Conservation (phyloP, 2,888 invertebrate genomes). For the Apamea sordens region DNA sequence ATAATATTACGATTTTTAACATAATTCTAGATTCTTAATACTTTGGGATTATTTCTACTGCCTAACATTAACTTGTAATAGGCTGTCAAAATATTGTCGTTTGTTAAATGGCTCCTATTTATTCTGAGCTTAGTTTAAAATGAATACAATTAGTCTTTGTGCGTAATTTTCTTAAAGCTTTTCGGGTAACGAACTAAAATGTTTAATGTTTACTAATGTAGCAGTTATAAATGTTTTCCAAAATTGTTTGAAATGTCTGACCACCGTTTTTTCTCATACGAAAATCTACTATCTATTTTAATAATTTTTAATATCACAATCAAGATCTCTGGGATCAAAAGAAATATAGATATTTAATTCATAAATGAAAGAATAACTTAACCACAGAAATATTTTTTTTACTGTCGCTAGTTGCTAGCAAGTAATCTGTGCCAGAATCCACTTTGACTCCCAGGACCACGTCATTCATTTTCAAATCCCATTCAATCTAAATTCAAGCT, state of each 20-base stretch:
- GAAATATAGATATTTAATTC: not conserved
- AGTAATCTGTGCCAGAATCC: not conserved
- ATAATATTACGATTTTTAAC: not conserved
- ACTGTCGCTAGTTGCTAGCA: too few relatives aligned
- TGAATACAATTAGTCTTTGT: slow-evolving; percentile 54
- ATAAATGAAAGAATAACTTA: not conserved
- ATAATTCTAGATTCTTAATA: not conserved
- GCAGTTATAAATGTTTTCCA: slow-evolving; percentile 34
- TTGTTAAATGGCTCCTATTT: slow-evolving; percentile 55
- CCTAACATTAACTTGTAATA: slow-evolving; percentile 44
- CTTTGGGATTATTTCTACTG: slow-evolving; percentile 21
- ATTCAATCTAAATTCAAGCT: slow-evolving; percentile 52
- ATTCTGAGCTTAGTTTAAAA: slow-evolving; percentile 56
- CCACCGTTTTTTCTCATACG: not conserved
- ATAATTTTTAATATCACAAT: not conserved
- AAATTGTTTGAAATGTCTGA: slow-evolving; percentile 3
- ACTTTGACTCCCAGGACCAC: not conserved
- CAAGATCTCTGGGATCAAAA: not conserved
- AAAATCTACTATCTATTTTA: not conserved
- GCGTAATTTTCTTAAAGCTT: slow-evolving; percentile 45
- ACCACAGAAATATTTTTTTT: not conserved
- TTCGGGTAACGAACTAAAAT: slow-evolving; percentile 35
- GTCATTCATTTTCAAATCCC: slow-evolving; percentile 17
- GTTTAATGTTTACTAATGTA: slow-evolving; percentile 48
- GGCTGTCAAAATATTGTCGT: slow-evolving; percentile 49